Evolutionary conservation across 2,113 vertebrate genomes (phyloP).

Genomic region (Albula glossodonta): DNA sequence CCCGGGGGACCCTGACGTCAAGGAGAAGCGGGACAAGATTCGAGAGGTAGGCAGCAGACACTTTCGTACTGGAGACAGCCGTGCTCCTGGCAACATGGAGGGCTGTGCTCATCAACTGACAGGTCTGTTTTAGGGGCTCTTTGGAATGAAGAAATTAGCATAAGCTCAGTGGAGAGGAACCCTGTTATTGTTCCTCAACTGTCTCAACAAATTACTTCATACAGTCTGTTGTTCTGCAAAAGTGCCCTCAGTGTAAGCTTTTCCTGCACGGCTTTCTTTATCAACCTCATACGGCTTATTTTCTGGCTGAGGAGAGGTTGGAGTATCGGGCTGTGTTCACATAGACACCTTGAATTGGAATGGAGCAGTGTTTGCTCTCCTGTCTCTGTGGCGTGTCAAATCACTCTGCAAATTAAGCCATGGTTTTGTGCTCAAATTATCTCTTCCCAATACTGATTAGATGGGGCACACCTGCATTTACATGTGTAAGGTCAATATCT

Average conservation of each 20-base stretch:
- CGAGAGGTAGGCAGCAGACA: conserved; percentile 80
- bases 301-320: background rate
- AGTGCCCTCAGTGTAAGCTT: background rate
- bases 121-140: background rate
- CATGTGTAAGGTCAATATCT: background rate
- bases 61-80: too few relatives aligned
- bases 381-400: background rate
- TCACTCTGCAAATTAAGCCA: background rate
- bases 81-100: too few relatives aligned
- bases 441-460: background rate
- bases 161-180: background rate
- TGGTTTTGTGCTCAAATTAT: background rate
- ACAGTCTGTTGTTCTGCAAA: background rate
- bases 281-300: background rate
- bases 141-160: background rate
- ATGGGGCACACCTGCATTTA: background rate
- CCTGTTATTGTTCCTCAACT: background rate
- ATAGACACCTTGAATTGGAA: background rate
- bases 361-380: background rate
- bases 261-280: background rate
- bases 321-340: background rate
- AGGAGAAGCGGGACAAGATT: conserved; percentile 93
- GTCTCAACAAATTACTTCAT: background rate
- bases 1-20: conserved; percentile 80
- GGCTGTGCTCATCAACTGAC: background rate